These are phyloP conservation scores for Rynchops niger DNA, from an alignment of 2,113 vertebrate genomes.

Conservation along the genomic window DNA sequence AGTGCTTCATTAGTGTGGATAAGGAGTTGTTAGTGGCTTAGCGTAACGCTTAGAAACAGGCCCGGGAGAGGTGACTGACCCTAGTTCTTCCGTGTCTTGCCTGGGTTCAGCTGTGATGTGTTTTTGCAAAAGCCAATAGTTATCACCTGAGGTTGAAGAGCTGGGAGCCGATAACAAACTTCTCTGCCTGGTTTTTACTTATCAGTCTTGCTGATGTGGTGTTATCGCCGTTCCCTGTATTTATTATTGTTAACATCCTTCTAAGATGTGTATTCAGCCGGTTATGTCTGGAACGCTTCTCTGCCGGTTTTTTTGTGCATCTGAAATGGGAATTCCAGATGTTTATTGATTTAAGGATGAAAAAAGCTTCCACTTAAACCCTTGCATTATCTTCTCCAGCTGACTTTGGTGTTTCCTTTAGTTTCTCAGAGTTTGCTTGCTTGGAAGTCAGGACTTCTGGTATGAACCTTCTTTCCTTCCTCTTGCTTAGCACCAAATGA, in stretches of 20 bases:
- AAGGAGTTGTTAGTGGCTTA: background rate
- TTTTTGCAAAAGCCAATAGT: background rate
- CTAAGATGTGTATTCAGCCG: background rate
- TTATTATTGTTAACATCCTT: background rate
- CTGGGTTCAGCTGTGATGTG: background rate
- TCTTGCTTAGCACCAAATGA: background rate
- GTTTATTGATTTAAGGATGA: background rate
- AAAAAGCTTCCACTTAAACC: background rate
- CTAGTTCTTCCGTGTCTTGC: background rate
- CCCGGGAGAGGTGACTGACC: background rate
- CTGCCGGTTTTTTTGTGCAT: background rate
- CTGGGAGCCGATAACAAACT: background rate
- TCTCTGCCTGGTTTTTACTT: background rate
- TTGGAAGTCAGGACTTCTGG: background rate
- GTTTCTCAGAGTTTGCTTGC: background rate
- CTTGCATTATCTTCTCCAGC: background rate
- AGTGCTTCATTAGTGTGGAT: background rate
- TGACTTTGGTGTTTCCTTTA: background rate
- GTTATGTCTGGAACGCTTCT: background rate
- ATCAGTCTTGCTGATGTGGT: background rate
- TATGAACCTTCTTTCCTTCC: background rate
- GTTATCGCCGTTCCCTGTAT: background rate
- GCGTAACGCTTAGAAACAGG: background rate
- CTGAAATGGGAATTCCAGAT: background rate
- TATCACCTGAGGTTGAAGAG: background rate